A percentile compares a stretch with the other conserved stretches of the same genome.
Evolutionary conservation across 2,797 vertebrate genomes (phyloP).

Genomic region (Helostoma temminkii): DNA sequence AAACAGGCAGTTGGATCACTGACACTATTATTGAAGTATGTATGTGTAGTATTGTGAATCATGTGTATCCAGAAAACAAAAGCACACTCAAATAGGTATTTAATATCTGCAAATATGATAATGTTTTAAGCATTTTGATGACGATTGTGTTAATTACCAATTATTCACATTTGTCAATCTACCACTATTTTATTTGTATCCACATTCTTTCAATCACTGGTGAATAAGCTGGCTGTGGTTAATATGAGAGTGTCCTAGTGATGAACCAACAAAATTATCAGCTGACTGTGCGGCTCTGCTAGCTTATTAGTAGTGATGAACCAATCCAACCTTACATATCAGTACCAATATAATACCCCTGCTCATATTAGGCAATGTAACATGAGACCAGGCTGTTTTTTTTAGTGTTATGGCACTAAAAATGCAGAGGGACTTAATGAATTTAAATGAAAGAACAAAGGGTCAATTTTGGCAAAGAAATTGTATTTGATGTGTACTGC

Average conservation of each 20-base stretch:
- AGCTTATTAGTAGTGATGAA: background rate
- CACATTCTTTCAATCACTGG: too few relatives aligned
- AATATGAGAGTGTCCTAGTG: too few relatives aligned
- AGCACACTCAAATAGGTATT: background rate
- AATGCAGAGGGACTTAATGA: background rate
- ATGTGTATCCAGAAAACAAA: background rate
- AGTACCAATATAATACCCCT: too few relatives aligned
- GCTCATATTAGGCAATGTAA: background rate
- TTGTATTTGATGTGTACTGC: background rate
- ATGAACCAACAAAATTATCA: too few relatives aligned
- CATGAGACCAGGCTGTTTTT: background rate
- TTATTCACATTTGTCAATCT: too few relatives aligned
- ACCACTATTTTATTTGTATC: too few relatives aligned
- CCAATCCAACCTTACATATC: background rate
- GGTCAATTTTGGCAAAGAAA: background rate
- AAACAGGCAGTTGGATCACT: constrained; percentile 2
- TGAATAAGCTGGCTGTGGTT: too few relatives aligned
- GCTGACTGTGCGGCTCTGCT: background rate
- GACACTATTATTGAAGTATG: background rate
- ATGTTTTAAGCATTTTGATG: too few relatives aligned
- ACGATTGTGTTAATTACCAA: too few relatives aligned
- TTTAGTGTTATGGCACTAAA: background rate
- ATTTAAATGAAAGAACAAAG: background rate
- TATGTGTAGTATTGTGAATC: background rate
- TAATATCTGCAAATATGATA: background rate